Percentiles rank a stretch among this genome's conserved stretches.
Evolutionary conservation across 2,797 vertebrate genomes (phyloP).

Genomic region (Anguilla anguilla): DNA sequence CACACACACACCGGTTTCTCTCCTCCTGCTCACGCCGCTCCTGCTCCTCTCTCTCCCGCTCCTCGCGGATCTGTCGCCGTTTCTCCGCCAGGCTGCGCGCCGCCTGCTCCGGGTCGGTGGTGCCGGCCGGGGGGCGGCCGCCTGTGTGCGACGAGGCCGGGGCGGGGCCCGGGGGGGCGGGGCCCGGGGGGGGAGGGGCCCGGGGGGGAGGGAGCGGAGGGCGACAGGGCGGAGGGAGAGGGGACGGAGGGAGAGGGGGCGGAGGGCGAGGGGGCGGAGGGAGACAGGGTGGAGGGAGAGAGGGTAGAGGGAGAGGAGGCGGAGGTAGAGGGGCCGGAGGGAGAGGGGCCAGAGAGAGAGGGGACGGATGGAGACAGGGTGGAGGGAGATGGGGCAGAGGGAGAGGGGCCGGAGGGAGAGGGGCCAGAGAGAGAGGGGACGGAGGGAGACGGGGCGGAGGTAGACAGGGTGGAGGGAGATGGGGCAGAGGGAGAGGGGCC

Average conservation of each 20-base stretch:
- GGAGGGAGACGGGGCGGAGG: slow-evolving; percentile 14
- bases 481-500: background rate
- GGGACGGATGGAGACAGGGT: too few species aligned
- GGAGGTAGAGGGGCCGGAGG: too few species aligned
- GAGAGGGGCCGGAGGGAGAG: too few species aligned
- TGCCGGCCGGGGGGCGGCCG: slow-evolving; percentile 80
- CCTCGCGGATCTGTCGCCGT: slow-evolving; percentile 88
- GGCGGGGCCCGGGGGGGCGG: slow-evolving; percentile 23
- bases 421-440: slow-evolving; percentile 28
- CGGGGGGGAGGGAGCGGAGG: slow-evolving; percentile 34
- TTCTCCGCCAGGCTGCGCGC: slow-evolving; percentile 85
- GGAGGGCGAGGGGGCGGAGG: background rate
- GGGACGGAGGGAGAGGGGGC: too few species aligned
- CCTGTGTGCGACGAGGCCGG: slow-evolving; percentile 54
- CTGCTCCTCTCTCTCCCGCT: slow-evolving; percentile 88
- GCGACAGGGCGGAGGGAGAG: too few species aligned
- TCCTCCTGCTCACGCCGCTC: slow-evolving; percentile 87
- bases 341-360: background rate
- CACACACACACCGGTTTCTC: slow-evolving; percentile 76
- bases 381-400: too few species aligned
- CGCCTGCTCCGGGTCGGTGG: slow-evolving; percentile 88
- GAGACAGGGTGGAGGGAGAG: slow-evolving; percentile 11
- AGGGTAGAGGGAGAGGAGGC: slow-evolving; percentile 35
- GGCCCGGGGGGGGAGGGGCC: slow-evolving; percentile 25
- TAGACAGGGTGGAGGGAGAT: too few species aligned